Conservation (phyloP, 2,797 vertebrate species). For the Alca torda region DNA sequence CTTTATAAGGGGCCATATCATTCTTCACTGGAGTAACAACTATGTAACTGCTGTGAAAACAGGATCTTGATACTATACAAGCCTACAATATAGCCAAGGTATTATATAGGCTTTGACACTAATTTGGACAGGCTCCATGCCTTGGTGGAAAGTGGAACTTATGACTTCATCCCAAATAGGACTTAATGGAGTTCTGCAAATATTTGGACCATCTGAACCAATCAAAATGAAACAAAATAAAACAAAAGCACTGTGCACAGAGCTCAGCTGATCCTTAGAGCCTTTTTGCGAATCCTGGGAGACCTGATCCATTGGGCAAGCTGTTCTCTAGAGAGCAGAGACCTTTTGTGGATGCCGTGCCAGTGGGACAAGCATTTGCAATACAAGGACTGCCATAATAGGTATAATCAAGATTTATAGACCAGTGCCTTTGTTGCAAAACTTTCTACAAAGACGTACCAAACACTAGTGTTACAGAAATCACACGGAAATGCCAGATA, state of each 20-base stretch:
- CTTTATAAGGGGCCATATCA: conserved; percentile 58
- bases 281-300: background rate
- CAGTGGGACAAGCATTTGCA: background rate
- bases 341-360: background rate
- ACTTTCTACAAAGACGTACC: background rate
- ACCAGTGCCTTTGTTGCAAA: background rate
- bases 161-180: conserved; percentile 42
- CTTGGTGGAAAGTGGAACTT: conserved; percentile 47
- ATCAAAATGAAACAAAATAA: conserved; percentile 24
- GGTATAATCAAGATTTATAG: background rate
- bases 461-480: background rate
- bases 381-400: background rate
- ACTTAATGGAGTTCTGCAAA: conserved; percentile 41
- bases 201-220: conserved; percentile 47
- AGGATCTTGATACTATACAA: conserved; percentile 49
- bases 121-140: conserved; percentile 50
- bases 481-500: background rate
- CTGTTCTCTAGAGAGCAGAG: background rate
- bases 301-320: background rate
- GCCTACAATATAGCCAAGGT: conserved; percentile 48
- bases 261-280: background rate
- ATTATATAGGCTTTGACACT: conserved; percentile 58
- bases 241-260: background rate
- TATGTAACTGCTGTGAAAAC: conserved; percentile 66
- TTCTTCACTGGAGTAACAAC: conserved; percentile 61